Percentiles rank a stretch among this genome's conserved stretches.
Evolutionary conservation across 2,888 invertebrate genomes (phyloP).

Genomic region (Stenodera caucasica): DNA sequence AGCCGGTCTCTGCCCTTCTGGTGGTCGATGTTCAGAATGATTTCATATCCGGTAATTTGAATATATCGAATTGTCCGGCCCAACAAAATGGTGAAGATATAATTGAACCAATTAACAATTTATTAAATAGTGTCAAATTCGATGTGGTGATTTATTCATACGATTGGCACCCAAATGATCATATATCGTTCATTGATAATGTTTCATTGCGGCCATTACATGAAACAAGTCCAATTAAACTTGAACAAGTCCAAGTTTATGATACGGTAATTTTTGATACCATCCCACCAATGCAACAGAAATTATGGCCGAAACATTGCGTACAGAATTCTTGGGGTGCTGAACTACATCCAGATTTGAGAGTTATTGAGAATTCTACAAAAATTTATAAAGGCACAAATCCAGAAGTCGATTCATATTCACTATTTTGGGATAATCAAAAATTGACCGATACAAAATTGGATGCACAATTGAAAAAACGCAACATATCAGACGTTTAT

Average conservation of each 20-base stretch:
- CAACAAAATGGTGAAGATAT: slow-evolving; percentile 88
- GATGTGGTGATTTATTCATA: slow-evolving; percentile 88
- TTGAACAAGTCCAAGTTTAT: slow-evolving; percentile 72
- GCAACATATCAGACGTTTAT: slow-evolving; percentile 85
- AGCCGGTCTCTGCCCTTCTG: slow-evolving; percentile 82
- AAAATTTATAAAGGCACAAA: slow-evolving; percentile 90
- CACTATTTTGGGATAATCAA: slow-evolving; percentile 97
- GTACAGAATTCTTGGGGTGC: slow-evolving; percentile 94
- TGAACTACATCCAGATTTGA: slow-evolving; percentile 84
- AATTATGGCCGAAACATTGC: slow-evolving; percentile 94
- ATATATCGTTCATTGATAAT: slow-evolving; percentile 95
- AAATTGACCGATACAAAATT: slow-evolving; percentile 83
- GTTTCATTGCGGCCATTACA: slow-evolving; percentile 73
- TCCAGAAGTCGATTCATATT: slow-evolving; percentile 93
- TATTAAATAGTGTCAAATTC: slow-evolving; percentile 77
- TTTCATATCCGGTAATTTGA: slow-evolving; percentile 90
- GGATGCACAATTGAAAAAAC: slow-evolving; percentile 73
- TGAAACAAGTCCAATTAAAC: slow-evolving; percentile 68
- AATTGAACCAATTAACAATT: slow-evolving; percentile 83
- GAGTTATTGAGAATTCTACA: slow-evolving; percentile 72
- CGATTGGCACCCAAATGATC: slow-evolving; percentile 96
- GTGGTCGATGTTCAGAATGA: slow-evolving; percentile 98
- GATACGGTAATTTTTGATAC: slow-evolving; percentile 90
- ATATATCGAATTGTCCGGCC: slow-evolving; percentile 88
- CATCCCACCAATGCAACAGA: slow-evolving; percentile 80